Evolutionary conservation across 1,140 invertebrate genomes (phyloP), one percentile per base, ranked within the genome.

Genomic region (Zaprionus tsacasi): DNA sequence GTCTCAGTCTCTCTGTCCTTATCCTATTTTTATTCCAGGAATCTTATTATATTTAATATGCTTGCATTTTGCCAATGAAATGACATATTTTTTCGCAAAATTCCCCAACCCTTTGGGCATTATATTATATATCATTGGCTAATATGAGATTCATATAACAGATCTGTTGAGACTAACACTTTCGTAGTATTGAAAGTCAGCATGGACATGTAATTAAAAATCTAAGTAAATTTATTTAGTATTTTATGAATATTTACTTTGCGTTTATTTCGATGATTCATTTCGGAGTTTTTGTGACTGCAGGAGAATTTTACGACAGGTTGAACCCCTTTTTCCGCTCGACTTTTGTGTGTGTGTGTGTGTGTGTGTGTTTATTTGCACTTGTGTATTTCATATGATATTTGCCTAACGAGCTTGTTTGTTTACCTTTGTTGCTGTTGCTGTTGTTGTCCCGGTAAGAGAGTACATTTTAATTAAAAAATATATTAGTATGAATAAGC

Each of bases 381-480:
- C 75, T 81, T 74, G 52, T 74, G 52, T 72, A 67, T 75, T 81
- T 74, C 59, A 59, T 70, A 43, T 70, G 52, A 33, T 64, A 54
- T 75, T 70, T 69, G 13, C 52, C 38, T 58, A 85, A 70, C 52
- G 57, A 68, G 66, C 45, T 38, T 52, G 77, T 81, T 78, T 63
- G 65, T 68, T 54, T 60, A 8, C 69, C 50, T 57, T 15, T 59
- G 40, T 59, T 69, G 75, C 7, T 35, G 33, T 35, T 35, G 33
- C 10, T n/a, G n/a, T n/a, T n/a, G n/a, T n/a, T n/a, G n/a, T n/a
- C 66, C 35, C 48, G 75, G 66, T 61, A 56, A 56, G 65, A 56
- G 65, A 72, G 69, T 70, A 87, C 71, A 81, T 85, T 85, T 85
- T 85, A 85, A 85, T 85, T 85, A 88, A 83, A 83, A 88, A 82